Evolutionary conservation across 2,888 invertebrate genomes (phyloP).

Genomic region (Callyntrura guangdongensis): DNA sequence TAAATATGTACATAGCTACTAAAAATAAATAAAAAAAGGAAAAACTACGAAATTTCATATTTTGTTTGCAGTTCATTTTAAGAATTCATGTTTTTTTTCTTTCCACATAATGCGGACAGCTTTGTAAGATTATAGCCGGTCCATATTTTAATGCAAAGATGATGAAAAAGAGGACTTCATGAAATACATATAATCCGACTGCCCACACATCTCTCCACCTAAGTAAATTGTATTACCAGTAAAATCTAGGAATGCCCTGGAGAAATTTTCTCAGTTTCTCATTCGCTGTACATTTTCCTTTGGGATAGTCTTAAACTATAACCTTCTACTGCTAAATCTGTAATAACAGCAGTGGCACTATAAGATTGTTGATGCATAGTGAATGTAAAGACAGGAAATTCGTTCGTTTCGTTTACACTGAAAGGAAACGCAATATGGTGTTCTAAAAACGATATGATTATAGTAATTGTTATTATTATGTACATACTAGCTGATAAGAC

Average conservation of each 20-base stretch:
- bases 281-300: slow-evolving; percentile 43
- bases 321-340: slow-evolving; percentile 37
- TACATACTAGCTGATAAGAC: too few relatives aligned
- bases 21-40: neutral
- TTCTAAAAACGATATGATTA: neutral
- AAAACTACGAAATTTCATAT: neutral
- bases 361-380: slow-evolving; percentile 9
- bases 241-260: slow-evolving; percentile 54
- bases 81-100: too few relatives aligned
- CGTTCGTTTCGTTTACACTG: too few relatives aligned
- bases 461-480: neutral
- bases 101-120: too few relatives aligned
- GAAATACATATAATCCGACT: slow-evolving; percentile 42
- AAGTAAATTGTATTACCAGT: slow-evolving; percentile 43
- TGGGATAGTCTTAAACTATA: slow-evolving; percentile 57
- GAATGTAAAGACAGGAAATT: neutral
- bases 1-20: too few relatives aligned
- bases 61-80: too few relatives aligned
- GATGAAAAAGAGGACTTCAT: too few relatives aligned
- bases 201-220: neutral
- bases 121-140: neutral
- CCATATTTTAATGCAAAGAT: neutral
- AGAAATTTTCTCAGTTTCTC: slow-evolving; percentile 60
- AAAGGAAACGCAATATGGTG: slow-evolving; percentile 17
- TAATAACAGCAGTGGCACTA: slow-evolving; percentile 38